phyloP scores from a whole-genome alignment of 2,888 invertebrate genomes.

The Trichogramma dendrolimi region DNA sequence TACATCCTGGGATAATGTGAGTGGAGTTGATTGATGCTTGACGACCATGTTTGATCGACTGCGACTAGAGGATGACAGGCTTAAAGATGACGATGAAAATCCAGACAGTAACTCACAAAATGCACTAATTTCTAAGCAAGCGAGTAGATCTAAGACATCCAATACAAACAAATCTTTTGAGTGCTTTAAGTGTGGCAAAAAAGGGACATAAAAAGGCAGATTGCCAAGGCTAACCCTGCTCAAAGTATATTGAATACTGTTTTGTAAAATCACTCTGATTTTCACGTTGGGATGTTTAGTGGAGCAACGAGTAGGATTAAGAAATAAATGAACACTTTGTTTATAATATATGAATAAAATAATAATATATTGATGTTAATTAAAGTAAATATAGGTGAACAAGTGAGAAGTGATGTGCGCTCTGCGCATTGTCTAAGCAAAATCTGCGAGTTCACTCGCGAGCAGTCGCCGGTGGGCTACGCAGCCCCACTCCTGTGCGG shows the following conservation, averaged over 20 bases:
- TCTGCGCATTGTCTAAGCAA: too few species aligned
- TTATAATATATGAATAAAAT: too few species aligned
- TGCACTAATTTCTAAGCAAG: slow-evolving; percentile 9
- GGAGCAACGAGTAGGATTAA: too few species aligned
- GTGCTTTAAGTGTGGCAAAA: slow-evolving; percentile 26
- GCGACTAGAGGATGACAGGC: slow-evolving; percentile 24
- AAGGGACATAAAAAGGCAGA: slow-evolving; percentile 31
- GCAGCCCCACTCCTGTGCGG: too few species aligned
- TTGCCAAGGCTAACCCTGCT: slow-evolving; percentile 27
- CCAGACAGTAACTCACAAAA: slow-evolving; percentile 16
- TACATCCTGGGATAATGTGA: slow-evolving; percentile 32
- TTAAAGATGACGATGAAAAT: slow-evolving; percentile 17
- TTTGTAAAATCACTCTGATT: too few species aligned
- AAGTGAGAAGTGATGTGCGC: too few species aligned
- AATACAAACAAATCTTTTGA: not conserved
- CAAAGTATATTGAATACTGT: slow-evolving; percentile 19
- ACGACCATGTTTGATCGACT: slow-evolving; percentile 19
- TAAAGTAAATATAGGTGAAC: too few species aligned
- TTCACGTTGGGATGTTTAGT: too few species aligned
- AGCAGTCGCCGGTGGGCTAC: too few species aligned
- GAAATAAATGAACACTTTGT: too few species aligned
- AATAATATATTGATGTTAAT: too few species aligned
- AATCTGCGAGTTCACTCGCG: too few species aligned
- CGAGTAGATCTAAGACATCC: slow-evolving; percentile 5
- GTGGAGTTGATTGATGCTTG: slow-evolving; percentile 18